Evolutionary conservation across 2,113 vertebrate genomes (phyloP), one percentile per base, ranked within the genome.

Genomic region (Phrynosoma blainvillii): DNA sequence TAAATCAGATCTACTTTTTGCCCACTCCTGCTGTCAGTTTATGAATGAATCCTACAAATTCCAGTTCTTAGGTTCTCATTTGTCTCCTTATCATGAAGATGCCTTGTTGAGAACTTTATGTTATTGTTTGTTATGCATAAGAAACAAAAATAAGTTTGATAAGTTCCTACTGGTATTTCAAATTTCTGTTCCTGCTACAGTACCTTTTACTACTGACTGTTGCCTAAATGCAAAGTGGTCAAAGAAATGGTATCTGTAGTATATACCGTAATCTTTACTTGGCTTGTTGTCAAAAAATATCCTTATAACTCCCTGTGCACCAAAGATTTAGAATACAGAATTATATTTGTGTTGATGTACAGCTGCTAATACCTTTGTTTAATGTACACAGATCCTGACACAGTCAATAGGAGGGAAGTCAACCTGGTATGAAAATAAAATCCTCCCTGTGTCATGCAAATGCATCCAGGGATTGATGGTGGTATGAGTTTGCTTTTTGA

Each of bases 151-250:
- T 36, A 13, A n/a, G 12, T 18, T 10, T 47, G 32, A n/a, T 79
- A 10, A 21, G 71, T 87, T 3, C 16, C 1, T 0, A 0, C 2
- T 52, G 36, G 0, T 16, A n/a, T 1, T 16, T 4, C 52, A 40
- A 62, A 12, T 47, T 71, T 5, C n/a, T 84, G 65, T 82, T 88
- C 62, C 25, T 90, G 42, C 79, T 90, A 59, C 77, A 68, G 1
- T 78, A 0, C 2, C 81, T 47, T 79, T 76, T 32, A 3, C 10
- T 5, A 81, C 47, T 77, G 23, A 23, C 10, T 47, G 27, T 71
- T 2, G 10, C 76, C 75, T 32, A 65, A 79, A 1, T 89, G 68
- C 65, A 65, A 36, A 32, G 5, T 66, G 59, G 23, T 66, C 62
- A 40, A 18, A 18, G 2, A 23, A 62, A 81, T 62, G 36, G n/a